Conservation (phyloP, 1,140 invertebrate species). For the Varroa destructor region DNA sequence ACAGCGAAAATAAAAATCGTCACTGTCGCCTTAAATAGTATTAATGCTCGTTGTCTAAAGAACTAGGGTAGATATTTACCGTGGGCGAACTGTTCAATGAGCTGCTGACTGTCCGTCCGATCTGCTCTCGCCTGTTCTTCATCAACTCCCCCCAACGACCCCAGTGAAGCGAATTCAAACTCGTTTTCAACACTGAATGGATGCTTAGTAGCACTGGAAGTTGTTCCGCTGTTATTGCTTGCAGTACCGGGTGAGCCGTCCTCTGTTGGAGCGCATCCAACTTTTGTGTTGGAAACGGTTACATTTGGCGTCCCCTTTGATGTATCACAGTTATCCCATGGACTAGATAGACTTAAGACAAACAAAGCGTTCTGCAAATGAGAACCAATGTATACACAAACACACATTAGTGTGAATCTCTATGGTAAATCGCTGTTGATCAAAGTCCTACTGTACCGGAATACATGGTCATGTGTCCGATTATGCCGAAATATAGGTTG, state of each 20-base stretch:
- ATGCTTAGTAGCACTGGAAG: background rate
- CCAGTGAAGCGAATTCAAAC: constrained; percentile 13
- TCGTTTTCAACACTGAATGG: constrained; percentile 12
- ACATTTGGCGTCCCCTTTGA: background rate
- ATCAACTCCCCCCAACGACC: background rate
- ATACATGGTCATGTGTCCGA: too few relatives aligned
- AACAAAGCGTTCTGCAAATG: constrained; percentile 18
- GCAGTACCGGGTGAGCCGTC: too few relatives aligned
- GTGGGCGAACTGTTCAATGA: constrained; percentile 25
- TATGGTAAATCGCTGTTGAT: too few relatives aligned
- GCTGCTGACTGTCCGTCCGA: background rate
- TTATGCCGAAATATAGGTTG: constrained; percentile 29
- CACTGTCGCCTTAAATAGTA: too few relatives aligned
- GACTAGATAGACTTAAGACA: constrained; percentile 25
- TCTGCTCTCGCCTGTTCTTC: background rate
- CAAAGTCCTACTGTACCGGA: too few relatives aligned
- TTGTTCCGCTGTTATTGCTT: too few relatives aligned
- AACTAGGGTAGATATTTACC: background rate
- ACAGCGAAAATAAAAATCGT: too few relatives aligned
- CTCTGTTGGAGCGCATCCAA: too few relatives aligned
- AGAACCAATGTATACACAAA: background rate
- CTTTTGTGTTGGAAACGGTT: too few relatives aligned
- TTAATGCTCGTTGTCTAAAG: too few relatives aligned
- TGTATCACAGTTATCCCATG: constrained; percentile 20
- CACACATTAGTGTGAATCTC: too few relatives aligned